Conservation (phyloP, 2,888 invertebrate genomes). For the Mesopsocus fuscifrons region DNA sequence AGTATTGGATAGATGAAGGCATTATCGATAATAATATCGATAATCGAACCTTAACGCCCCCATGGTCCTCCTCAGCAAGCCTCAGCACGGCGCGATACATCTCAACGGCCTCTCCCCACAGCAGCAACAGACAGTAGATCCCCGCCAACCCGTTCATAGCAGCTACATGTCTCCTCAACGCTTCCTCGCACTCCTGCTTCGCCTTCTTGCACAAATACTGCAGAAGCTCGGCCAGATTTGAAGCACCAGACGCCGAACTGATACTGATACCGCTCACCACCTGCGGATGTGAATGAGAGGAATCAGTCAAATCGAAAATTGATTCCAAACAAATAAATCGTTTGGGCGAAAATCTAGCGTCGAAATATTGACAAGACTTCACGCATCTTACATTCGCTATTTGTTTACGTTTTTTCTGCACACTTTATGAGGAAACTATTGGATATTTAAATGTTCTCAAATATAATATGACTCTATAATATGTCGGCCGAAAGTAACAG, state of each 20-base stretch:
- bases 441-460: too few relatives aligned
- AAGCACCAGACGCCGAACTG: constrained; percentile 19
- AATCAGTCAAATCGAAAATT: too few relatives aligned
- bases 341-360: too few relatives aligned
- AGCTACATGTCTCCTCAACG: constrained; percentile 38
- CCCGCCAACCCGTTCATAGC: constrained; percentile 50
- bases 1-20: too few relatives aligned
- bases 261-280: neutral
- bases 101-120: constrained; percentile 34
- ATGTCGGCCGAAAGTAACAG: too few relatives aligned
- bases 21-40: too few relatives aligned
- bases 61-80: constrained; percentile 27
- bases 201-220: constrained; percentile 41
- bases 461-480: too few relatives aligned
- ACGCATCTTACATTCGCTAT: too few relatives aligned
- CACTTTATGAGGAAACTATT: too few relatives aligned
- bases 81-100: constrained; percentile 39
- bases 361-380: too few relatives aligned
- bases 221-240: constrained; percentile 43
- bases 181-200: constrained; percentile 38
- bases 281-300: neutral
- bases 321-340: too few relatives aligned
- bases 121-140: constrained; percentile 33
- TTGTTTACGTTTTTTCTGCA: too few relatives aligned
- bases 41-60: constrained; percentile 24